Evolutionary conservation across 92 coral and sea anemone genomes (phyloP), one percentile per base, ranked within the genome.

Genomic region (Blastomussa wellsi): DNA sequence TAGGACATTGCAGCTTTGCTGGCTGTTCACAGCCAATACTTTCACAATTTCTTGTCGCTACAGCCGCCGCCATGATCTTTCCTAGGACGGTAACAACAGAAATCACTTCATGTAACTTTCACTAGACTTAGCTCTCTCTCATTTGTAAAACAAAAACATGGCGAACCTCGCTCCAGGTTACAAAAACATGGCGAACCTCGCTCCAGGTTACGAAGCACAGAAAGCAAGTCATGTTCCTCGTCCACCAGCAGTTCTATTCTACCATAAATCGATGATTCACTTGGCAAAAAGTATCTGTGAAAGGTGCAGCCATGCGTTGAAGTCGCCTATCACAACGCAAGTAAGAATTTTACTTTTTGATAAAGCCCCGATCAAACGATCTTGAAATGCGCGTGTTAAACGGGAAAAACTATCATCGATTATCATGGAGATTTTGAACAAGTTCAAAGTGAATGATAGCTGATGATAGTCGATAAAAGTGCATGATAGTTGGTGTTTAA

Each of bases 1-100:
- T 92, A 14, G 99, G 99, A 47, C 99, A 96, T 67, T 94, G 99
- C 1, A 96, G 92, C 79, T 95, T 96, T 9, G 99, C 98, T 9
- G 93, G 90, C 81, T 94, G 90, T 60, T 87, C 88, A 42, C 99
- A 96, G 29, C 94, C 97, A 51, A 88, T 89, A 74, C 91, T 96
- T 57, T 93, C 92, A 67, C 99, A 96, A 83, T 72, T 83, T 44
- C 80, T 41, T 15, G 59, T 35, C 48, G 49, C 60, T 0, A 82
- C 52, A 16, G 55, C 86, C 73, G 55, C 86, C 73, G 79, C 86
- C 86, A 82, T 73, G 38, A 72, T 41, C 65, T 24, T 20, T 24
- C n/a, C 65, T 22, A 57, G 8, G 49, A 13, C 7, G 11, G 11
- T 6, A 44, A 0, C 8, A 44, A 3, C 6, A 36, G 9, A 28